A percentile compares a stretch with the other conserved stretches of the same genome.
Conservation (phyloP, 92 coral and sea anemone species). For the Siderastrea radians region DNA sequence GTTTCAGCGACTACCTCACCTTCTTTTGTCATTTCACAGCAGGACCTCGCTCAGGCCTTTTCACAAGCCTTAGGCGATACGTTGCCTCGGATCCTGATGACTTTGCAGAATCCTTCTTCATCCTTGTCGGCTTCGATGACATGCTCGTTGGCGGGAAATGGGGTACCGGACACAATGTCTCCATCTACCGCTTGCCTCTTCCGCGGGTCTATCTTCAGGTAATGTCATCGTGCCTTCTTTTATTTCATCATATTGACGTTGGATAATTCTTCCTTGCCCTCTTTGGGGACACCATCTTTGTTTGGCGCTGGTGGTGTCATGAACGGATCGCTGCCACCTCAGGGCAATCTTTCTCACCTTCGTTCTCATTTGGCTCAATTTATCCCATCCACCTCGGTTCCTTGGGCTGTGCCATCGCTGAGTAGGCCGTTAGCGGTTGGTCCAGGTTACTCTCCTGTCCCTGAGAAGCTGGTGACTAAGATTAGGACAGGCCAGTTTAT, state of each 20-base stretch:
- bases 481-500: slow-evolving; percentile 1
- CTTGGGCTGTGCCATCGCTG: not conserved
- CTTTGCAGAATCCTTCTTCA: not conserved
- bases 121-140: not conserved
- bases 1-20: not conserved
- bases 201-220: not conserved
- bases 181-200: too few relatives aligned
- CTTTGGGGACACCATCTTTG: not conserved
- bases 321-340: not conserved
- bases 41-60: not conserved
- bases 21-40: not conserved
- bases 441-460: not conserved
- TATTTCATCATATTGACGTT: not conserved
- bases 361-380: not conserved
- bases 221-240: not conserved
- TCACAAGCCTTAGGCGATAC: not conserved
- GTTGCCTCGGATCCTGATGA: not conserved
- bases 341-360: too few relatives aligned
- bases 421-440: not conserved
- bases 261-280: not conserved
- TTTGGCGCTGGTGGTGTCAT: not conserved
- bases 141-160: not conserved
- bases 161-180: not conserved
- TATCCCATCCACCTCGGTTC: not conserved
- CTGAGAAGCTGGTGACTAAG: slow-evolving; percentile 17